Evolutionary conservation across 1,140 invertebrate species (phyloP), one percentile per base, ranked within the genome.

Genomic region (Helicoverpa armigera): DNA sequence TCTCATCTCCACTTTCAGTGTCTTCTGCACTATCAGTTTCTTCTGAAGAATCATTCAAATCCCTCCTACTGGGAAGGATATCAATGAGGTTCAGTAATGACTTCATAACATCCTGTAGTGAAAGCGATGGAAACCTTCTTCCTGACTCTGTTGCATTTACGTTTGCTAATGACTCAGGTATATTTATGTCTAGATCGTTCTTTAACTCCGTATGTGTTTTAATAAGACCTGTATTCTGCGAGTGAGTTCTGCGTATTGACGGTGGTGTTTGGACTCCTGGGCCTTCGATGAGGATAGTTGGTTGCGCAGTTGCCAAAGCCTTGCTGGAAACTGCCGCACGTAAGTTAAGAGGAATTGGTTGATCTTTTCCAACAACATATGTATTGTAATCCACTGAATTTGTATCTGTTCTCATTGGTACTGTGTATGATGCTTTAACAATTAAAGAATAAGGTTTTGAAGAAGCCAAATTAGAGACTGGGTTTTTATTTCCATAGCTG

Each of bases 1-100:
- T 79, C 67, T 82, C 82, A 12, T 48, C 13, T 10, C 74, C 23
- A 7, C 29, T 58, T 35, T 78, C 58, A 60, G 48, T n/a, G 54
- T 65, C 73, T 16, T 79, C 43, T 3, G 60, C 9, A 10, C 16
- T 23, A n/a, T 69, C 65, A 72, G 12, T 23, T 13, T 11, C 16
- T 2, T 63, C 14, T 16, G 35, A 58, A 14, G 54, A 43, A 43
- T 50, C 18, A 4, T 23, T 48, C 13, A 13, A 11, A 13, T n/a
- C n/a, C 31, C 63, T 67, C 9, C 65, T 43, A 50, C 43, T 69
- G 11, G 65, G 65, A 1, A 18, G 1, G 23, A 50, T 43, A 51
- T 69, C 12, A 12, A 69, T 16, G 11, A 69, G 43, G 2, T 48
- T 18, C 13, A 69, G 16, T 7, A 69, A 50, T 9, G 65, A 13